These are phyloP conservation scores for Barbus barbus DNA, from an alignment of 2,113 vertebrate genomes.

Conservation along the genomic window DNA sequence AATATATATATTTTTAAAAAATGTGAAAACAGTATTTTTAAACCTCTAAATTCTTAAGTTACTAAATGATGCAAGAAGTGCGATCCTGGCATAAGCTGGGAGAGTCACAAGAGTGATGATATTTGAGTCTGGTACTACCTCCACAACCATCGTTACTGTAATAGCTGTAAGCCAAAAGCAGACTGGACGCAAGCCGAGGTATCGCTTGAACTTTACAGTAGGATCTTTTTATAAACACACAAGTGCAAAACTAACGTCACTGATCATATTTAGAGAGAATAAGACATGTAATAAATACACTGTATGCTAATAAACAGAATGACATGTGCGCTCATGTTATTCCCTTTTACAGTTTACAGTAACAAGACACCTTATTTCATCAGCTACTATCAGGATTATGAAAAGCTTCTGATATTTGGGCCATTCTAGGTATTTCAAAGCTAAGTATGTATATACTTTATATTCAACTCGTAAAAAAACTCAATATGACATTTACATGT, in stretches of 20 bases:
- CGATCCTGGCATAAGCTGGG: neutral
- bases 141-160: neutral
- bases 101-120: constrained; percentile 1
- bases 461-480: no score
- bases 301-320: neutral
- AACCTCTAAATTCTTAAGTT: neutral
- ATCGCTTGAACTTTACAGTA: constrained; percentile 34
- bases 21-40: no score
- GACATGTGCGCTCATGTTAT: neutral
- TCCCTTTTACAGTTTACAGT: neutral
- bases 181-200: neutral
- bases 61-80: constrained; percentile 1
- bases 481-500: neutral
- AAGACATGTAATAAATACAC: neutral
- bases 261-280: neutral
- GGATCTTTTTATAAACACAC: constrained; percentile 12
- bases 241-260: neutral
- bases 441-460: neutral
- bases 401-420: neutral
- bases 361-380: neutral
- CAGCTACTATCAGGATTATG: neutral
- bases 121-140: neutral
- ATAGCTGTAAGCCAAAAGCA: neutral
- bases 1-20: no score
- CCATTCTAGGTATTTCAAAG: neutral